Base-by-base conservation (phyloP, 2,797 vertebrate species). In the Podarcis lilfordi region DNA sequence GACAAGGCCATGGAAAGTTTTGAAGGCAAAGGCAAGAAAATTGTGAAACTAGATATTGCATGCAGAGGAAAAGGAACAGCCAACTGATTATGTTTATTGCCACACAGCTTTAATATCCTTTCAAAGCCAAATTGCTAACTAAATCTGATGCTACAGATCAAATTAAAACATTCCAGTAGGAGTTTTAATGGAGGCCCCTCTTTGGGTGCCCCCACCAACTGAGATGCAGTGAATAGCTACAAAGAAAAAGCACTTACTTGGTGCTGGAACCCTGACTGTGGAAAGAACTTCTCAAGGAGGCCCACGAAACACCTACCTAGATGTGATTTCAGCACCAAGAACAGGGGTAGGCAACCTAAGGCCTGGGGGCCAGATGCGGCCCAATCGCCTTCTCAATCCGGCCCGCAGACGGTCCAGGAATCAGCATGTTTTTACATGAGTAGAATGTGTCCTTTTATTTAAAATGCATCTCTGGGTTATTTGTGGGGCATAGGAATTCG, bases 61-160 rank as follows among this genome's bases (percentile, higher is more conserved):
- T 9, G 27, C 1, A 4, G 2, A 85, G 86, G 86, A 78, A 29
- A 71, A 10, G 50, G 61, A 59, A 74, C 5, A 27, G 11, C 29
- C 43, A 19, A 40, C 81, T n/a, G 10, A 90, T 88, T 5, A 32
- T 0, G 3, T 61, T n/a, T 79, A 43, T 64, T 74, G 35, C 40
- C 45, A 3, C 43, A 27, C 27, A 79, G n/a, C 29, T 32, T 19
- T 19, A 9, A 59, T n/a, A 21, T 32, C 89, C 50, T 89, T 61
- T 88, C 32, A 88, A 91, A 93, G 23, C 2, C 85, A 87, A 89
- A 29, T 8, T 75, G 15, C 5, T 32, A 80, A 74, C 72, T 17
- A 85, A 84, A 32, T 37, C 64, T 80, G 80, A 2, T 3, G 27
- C 32, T 84, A 79, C 61, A 23, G 61, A 90, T 64, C 8, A 8